These are phyloP conservation scores for Agapostemon virescens DNA, from an alignment of 2,888 invertebrate genomes.

Conservation along the genomic window DNA sequence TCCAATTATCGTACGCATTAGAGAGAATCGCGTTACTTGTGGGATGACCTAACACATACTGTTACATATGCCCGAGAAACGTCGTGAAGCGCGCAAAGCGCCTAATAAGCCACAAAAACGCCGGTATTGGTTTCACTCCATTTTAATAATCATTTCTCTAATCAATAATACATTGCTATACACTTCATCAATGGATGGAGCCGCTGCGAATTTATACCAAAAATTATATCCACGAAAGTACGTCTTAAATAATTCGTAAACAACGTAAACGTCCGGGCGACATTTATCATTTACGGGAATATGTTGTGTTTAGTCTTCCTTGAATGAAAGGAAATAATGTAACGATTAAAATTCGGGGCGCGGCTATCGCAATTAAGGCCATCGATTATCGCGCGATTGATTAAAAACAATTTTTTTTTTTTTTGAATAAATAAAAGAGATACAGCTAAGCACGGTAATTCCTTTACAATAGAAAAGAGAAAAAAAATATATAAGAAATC, in stretches of 20 bases:
- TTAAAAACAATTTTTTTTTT: conserved; percentile 1
- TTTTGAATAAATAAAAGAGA: conserved; percentile 23
- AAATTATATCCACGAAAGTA: conserved; percentile 47
- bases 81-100: conserved; percentile 41
- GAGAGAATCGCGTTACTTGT: background rate
- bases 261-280: conserved; percentile 51
- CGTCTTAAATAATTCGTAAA: conserved; percentile 55
- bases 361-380: conserved; percentile 40
- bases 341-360: conserved; percentile 54
- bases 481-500: conserved; percentile 2
- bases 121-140: conserved; percentile 58
- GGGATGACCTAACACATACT: conserved; percentile 25
- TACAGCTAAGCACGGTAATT: background rate
- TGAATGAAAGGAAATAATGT: conserved; percentile 45
- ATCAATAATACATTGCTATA: conserved; percentile 65
- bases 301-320: conserved; percentile 34
- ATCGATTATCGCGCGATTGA: background rate
- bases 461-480: too few species aligned
- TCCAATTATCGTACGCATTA: background rate
- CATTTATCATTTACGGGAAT: conserved; percentile 36
- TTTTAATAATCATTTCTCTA: conserved; percentile 65
- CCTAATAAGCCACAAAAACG: conserved; percentile 58
- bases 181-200: conserved; percentile 58
- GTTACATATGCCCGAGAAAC: conserved; percentile 43
- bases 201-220: conserved; percentile 53